These are phyloP conservation scores for Notolepis coatsorum DNA, from an alignment of 2,797 vertebrate species.

Conservation along the genomic window DNA sequence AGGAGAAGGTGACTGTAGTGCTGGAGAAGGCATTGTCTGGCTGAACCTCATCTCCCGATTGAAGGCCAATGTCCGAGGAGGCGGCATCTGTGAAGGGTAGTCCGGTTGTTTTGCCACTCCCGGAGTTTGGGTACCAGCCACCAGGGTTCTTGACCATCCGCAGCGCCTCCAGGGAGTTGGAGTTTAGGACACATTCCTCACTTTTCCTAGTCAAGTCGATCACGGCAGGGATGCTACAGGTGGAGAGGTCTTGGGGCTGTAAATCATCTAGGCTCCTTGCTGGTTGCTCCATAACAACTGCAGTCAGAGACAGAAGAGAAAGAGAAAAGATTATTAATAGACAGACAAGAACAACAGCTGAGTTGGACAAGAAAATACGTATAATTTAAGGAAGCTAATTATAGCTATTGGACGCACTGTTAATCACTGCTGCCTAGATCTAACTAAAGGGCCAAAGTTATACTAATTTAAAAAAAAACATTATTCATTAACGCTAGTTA, in stretches of 20 bases:
- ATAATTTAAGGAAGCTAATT: not conserved
- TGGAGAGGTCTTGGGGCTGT: slow-evolving; percentile 80
- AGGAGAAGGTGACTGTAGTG: slow-evolving; percentile 86
- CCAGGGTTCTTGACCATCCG: slow-evolving; percentile 62
- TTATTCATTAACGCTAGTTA: too few species aligned
- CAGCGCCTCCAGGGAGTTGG: slow-evolving; percentile 62
- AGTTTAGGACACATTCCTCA: slow-evolving; percentile 67
- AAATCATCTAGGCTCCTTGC: slow-evolving; percentile 74
- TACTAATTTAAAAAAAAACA: too few species aligned
- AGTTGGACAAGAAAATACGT: too few species aligned
- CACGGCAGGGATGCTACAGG: slow-evolving; percentile 65
- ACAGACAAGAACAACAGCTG: too few species aligned
- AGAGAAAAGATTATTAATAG: not conserved
- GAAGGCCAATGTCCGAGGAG: slow-evolving; percentile 52
- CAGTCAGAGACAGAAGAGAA: slow-evolving; percentile 21
- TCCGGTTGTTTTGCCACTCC: slow-evolving; percentile 47
- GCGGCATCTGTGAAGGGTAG: slow-evolving; percentile 61
- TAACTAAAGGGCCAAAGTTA: too few species aligned
- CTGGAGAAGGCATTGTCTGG: slow-evolving; percentile 81
- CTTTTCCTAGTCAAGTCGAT: slow-evolving; percentile 73
- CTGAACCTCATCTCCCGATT: slow-evolving; percentile 73
- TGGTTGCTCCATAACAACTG: slow-evolving; percentile 85
- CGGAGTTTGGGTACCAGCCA: slow-evolving; percentile 70
- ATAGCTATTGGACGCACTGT: not conserved
- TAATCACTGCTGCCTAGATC: too few species aligned